Percentiles rank a stretch among this genome's conserved stretches.
phyloP scores from a whole-genome alignment of 2,888 invertebrate genomes.

The Cheilosia soror region DNA sequence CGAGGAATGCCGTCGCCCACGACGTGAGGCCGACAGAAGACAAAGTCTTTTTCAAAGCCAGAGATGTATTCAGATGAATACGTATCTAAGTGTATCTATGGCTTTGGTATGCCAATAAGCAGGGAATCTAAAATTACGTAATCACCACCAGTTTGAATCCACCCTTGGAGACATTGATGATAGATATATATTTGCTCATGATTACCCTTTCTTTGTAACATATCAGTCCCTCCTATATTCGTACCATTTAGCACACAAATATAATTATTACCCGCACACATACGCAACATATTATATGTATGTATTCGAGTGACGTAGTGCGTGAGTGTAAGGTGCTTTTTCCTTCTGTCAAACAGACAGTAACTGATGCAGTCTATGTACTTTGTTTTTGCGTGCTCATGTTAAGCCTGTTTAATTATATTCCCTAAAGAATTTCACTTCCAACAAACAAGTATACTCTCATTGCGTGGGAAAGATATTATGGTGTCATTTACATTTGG shows the following conservation, averaged over 20 bases:
- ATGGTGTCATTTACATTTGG: slow-evolving; percentile 35
- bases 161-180: slow-evolving; percentile 28
- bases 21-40: slow-evolving; percentile 1
- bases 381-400: background rate
- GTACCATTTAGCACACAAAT: background rate
- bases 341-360: too few relatives aligned
- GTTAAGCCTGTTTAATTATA: slow-evolving; percentile 25
- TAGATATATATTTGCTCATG: slow-evolving; percentile 19
- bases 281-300: background rate
- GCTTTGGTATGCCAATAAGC: background rate
- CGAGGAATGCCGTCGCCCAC: slow-evolving; percentile 41
- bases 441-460: background rate
- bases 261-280: background rate
- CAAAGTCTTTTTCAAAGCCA: slow-evolving; percentile 16
- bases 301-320: too few relatives aligned
- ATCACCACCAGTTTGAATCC: slow-evolving; percentile 30
- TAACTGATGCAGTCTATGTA: slow-evolving; percentile 16
- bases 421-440: slow-evolving; percentile 24
- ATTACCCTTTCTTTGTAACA: slow-evolving; percentile 29
- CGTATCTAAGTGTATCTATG: background rate
- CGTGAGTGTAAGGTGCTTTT: too few relatives aligned
- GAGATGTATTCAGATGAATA: slow-evolving; percentile 29
- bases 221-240: background rate
- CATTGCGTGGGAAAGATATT: slow-evolving; percentile 10
- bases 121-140: background rate